These are phyloP conservation scores for Bovichtus diacanthus DNA, from an alignment of 2,797 vertebrate species.

Conservation along the genomic window DNA sequence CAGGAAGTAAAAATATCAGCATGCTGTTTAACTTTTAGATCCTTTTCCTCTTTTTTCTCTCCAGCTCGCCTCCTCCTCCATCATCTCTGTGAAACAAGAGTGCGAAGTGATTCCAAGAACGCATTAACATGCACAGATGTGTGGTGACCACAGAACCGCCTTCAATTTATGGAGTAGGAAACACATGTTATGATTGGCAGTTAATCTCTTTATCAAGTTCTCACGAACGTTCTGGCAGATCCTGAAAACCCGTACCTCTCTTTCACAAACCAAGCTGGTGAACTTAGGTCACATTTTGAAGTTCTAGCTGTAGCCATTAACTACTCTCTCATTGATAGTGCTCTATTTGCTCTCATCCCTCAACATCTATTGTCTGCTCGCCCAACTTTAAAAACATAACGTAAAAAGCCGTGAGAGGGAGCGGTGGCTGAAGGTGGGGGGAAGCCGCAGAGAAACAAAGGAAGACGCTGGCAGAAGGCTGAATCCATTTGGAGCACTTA, in stretches of 20 bases:
- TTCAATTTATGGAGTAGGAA: constrained; percentile 22
- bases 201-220: constrained; percentile 40
- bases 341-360: constrained; percentile 28
- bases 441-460: constrained; percentile 29
- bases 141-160: constrained; percentile 45
- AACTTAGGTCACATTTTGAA: constrained; percentile 29
- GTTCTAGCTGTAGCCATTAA: constrained; percentile 31
- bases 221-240: constrained; percentile 16
- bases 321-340: constrained; percentile 6
- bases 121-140: constrained; percentile 65
- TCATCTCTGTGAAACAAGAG: background rate
- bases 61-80: constrained; percentile 6
- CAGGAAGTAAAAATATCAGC: constrained; percentile 56
- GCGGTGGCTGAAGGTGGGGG: constrained; percentile 20
- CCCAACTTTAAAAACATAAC: constrained; percentile 54
- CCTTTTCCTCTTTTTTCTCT: constrained; percentile 2
- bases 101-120: constrained; percentile 35
- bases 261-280: constrained; percentile 7
- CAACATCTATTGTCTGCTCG: constrained; percentile 48
- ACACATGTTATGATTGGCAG: constrained; percentile 4
- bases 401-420: constrained; percentile 47
- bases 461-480: constrained; percentile 60
- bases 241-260: background rate
- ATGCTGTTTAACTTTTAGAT: constrained; percentile 61
- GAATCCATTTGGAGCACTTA: constrained; percentile 81